Base-by-base conservation (phyloP, 1,140 invertebrate genomes). In the Holotrichia oblita region DNA sequence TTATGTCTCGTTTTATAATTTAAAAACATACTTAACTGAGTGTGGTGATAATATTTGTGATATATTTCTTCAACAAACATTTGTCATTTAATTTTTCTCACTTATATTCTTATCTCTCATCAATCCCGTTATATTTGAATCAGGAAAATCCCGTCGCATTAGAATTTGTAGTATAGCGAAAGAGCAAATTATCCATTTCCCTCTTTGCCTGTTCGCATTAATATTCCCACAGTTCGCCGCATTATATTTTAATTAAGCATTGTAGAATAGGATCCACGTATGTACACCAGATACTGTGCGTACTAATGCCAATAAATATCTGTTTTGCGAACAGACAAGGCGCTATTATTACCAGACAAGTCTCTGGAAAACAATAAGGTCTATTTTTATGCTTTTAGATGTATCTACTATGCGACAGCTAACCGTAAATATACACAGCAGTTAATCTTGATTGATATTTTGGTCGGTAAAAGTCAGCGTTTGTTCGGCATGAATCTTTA, bases 161-260 rank as follows among this genome's bases (percentile, higher is more conserved):
- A 48, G 44, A 48, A 48, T 10, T 48, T 48, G 3, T 12, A 48
- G 44, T 48, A 0, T 48, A 10, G 44, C 44, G 44, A 48, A n/a
- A 48, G 2, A 48, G 44, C 22, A 12, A 64, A 64, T 64, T 64
- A 27, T 64, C 22, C 24, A 64, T 27, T 64, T 64, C 61, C 61
- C 24, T 64, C 61, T 64, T 64, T 24, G 24, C 61, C 24, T 3
- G 24, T 64, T 22, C 24, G 61, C 61, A 64, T 64, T 64, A 17
- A 22, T 64, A 64, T 64, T 64, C 61, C 24, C 61, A 64, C 61
- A 27, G 17, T 64, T 64, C 17, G 22, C 22, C 17, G 24, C 61
- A 64, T 64, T 64, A 20, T 64, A 64, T 64, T 64, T 27, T 64
- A 64, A 64, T 64, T 64, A 48, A n/a, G 8, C 44, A 48, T 27